Conservation (phyloP, 2,888 invertebrate species). For the Mimas tiliae region DNA sequence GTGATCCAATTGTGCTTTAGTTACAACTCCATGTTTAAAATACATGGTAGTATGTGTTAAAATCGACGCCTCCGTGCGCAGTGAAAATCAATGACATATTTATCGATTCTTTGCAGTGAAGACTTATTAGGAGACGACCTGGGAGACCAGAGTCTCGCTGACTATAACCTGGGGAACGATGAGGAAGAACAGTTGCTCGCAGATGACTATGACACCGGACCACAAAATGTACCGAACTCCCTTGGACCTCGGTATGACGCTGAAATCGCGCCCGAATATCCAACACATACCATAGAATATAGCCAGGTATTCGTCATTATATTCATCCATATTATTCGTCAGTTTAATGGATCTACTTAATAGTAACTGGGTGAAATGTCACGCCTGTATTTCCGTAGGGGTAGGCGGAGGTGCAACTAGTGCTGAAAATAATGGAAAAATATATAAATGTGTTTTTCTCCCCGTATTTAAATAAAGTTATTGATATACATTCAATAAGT, state of each 20-base stretch:
- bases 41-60: neutral
- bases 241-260: slow-evolving; percentile 54
- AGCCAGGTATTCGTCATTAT: slow-evolving; percentile 54
- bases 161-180: slow-evolving; percentile 81
- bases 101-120: slow-evolving; percentile 68
- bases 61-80: slow-evolving; percentile 21
- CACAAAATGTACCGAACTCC: slow-evolving; percentile 73
- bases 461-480: no score
- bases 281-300: slow-evolving; percentile 59
- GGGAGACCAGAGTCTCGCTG: slow-evolving; percentile 78
- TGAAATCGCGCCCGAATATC: slow-evolving; percentile 60
- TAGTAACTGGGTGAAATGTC: no score
- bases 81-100: slow-evolving; percentile 29
- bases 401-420: no score
- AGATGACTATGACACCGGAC: slow-evolving; percentile 71
- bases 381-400: no score
- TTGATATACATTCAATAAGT: no score
- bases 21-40: neutral
- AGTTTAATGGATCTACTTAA: no score
- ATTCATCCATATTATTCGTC: neutral
- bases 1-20: neutral
- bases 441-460: no score
- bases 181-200: slow-evolving; percentile 80
- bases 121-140: slow-evolving; percentile 80
- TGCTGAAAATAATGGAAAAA: no score